phyloP scores from a whole-genome alignment of 2,888 invertebrate species.

The Emmelina monodactyla region DNA sequence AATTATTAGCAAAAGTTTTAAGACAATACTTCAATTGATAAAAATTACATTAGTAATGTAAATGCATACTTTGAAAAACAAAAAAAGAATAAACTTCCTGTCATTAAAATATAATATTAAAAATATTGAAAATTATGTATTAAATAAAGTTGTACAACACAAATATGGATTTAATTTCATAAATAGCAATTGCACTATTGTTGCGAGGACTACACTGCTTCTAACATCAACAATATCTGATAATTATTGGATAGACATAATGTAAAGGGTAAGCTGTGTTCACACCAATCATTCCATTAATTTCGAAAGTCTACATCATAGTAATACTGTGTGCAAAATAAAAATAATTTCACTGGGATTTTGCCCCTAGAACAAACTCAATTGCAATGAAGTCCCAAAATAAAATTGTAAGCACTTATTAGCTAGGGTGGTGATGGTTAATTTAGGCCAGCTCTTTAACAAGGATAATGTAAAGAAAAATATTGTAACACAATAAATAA shows the following conservation, averaged over 20 bases:
- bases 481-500: conserved; percentile 28
- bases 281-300: conserved; percentile 32
- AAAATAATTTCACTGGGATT: conserved; percentile 51
- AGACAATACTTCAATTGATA: conserved; percentile 5
- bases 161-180: conserved; percentile 50
- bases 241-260: conserved; percentile 17
- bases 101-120: conserved; percentile 45
- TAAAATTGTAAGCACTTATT: conserved; percentile 28
- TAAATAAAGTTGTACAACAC: conserved; percentile 64
- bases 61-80: conserved; percentile 34
- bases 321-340: conserved; percentile 59
- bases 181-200: conserved; percentile 62
- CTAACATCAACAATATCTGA: conserved; percentile 42
- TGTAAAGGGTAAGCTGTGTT: conserved; percentile 34
- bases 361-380: conserved; percentile 4
- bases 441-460: conserved; percentile 46
- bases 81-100: conserved; percentile 53
- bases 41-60: conserved; percentile 19
- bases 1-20: conserved; percentile 8
- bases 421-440: conserved; percentile 32
- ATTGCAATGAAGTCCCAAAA: conserved; percentile 20
- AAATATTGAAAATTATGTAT: conserved; percentile 46
- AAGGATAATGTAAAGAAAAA: conserved; percentile 23
- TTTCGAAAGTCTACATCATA: conserved; percentile 48
- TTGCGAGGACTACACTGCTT: conserved; percentile 62